A percentile compares a stretch with the other conserved stretches of the same genome.
These are phyloP conservation scores for Cacatua alba DNA, from an alignment of 2,113 vertebrate genomes.

Conservation along the genomic window DNA sequence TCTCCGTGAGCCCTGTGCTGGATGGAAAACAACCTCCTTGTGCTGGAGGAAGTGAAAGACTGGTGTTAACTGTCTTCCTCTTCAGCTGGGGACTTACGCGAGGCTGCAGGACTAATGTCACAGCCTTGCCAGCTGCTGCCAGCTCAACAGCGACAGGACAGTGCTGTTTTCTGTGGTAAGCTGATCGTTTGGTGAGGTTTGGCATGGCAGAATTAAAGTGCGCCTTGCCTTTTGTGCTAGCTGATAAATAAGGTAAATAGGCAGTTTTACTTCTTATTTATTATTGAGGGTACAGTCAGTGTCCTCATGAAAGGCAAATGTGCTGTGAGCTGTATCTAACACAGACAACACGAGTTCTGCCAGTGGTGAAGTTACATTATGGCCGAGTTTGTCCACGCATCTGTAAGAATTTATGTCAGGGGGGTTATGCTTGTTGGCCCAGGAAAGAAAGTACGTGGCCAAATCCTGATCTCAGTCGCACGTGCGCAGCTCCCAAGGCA, in stretches of 20 bases:
- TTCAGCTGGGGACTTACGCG: fast-evolving
- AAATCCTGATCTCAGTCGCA: slow-evolving; percentile 41
- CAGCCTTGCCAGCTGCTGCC: fast-evolving
- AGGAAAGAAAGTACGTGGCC: background rate
- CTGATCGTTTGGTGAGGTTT: background rate
- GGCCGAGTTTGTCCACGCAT: background rate
- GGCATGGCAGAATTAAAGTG: fast-evolving
- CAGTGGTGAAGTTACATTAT: fast-evolving
- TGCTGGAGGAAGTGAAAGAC: fast-evolving
- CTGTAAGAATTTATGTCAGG: background rate
- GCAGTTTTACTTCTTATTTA: background rate
- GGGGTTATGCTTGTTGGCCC: background rate
- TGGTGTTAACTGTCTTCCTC: background rate
- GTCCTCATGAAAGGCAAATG: background rate
- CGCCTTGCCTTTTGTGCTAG: background rate
- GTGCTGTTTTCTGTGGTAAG: background rate
- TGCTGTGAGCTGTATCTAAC: fast-evolving
- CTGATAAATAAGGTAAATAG: background rate
- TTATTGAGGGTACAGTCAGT: background rate
- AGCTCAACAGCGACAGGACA: fast-evolving
- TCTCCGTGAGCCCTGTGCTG: background rate
- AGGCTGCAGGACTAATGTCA: fast-evolving
- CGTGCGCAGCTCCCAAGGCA: slow-evolving; percentile 18
- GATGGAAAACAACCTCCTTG: background rate
- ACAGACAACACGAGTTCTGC: fast-evolving